Evolutionary conservation across 2,888 invertebrate species (phyloP).

Genomic region (Stictocephala bisonia): DNA sequence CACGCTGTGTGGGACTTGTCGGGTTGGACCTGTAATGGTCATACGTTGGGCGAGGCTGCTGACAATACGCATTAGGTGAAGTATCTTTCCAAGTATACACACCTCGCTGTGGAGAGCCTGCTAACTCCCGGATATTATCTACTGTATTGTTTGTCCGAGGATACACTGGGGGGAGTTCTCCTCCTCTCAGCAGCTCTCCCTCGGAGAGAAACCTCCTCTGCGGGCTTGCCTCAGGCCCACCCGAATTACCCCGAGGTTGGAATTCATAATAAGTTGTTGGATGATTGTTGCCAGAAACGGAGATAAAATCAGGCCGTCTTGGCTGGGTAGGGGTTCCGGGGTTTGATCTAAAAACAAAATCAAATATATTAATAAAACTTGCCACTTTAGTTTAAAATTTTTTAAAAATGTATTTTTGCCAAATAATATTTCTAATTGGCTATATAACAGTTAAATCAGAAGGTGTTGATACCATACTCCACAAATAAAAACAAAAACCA

Average conservation of each 20-base stretch:
- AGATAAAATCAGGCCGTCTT: conserved; percentile 88
- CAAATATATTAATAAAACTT: too few relatives aligned
- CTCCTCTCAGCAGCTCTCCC: conserved; percentile 79
- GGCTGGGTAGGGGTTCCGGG: conserved; percentile 93
- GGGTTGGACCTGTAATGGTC: conserved; percentile 78
- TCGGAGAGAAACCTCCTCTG: conserved; percentile 84
- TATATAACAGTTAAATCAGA: too few relatives aligned
- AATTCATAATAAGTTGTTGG: conserved; percentile 64
- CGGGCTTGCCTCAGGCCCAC: conserved; percentile 70
- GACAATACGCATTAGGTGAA: conserved; percentile 72
- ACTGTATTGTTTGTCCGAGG: conserved; percentile 80
- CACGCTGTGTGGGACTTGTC: conserved; percentile 76
- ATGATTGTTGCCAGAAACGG: conserved; percentile 67
- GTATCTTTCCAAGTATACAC: conserved; percentile 85
- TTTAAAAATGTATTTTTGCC: too few relatives aligned
- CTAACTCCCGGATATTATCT: conserved; percentile 89
- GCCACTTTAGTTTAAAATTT: too few relatives aligned
- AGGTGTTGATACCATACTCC: too few relatives aligned
- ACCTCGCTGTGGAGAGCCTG: conserved; percentile 86
- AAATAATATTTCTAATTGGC: too few relatives aligned
- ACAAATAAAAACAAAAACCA: too few relatives aligned
- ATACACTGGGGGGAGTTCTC: conserved; percentile 68
- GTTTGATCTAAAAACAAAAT: conserved; percentile 81
- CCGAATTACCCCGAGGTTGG: conserved; percentile 61
- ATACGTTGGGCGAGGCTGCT: conserved; percentile 64